Evolutionary conservation across 2,888 invertebrate genomes (phyloP).

Genomic region (Gymnocheta viridis): DNA sequence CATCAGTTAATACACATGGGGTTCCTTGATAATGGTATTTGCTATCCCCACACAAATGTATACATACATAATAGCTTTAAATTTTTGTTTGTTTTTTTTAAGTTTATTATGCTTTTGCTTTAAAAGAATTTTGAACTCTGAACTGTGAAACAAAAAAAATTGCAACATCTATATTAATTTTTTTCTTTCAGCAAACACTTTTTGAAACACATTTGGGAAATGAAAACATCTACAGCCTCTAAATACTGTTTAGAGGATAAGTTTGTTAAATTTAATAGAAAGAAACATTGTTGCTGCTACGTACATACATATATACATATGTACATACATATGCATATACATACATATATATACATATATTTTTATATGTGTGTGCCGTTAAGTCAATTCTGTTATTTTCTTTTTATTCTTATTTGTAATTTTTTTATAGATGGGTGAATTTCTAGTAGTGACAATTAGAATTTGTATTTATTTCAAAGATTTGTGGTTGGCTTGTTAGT

Average conservation of each 20-base stretch:
- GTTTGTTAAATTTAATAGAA: constrained; percentile 9
- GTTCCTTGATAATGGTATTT: too few relatives aligned
- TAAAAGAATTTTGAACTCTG: constrained; percentile 42
- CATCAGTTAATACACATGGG: too few relatives aligned
- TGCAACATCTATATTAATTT: not conserved
- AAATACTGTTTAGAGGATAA: not conserved
- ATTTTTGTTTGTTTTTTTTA: too few relatives aligned
- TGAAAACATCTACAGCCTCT: not conserved
- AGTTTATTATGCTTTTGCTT: not conserved
- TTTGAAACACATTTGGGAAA: not conserved
- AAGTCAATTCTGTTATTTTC: constrained; percentile 2
- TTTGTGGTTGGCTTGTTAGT: constrained; percentile 46
- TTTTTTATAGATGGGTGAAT: not conserved
- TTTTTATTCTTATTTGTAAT: not conserved
- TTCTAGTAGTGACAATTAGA: not conserved
- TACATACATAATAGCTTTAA: too few relatives aligned
- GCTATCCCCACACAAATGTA: too few relatives aligned
- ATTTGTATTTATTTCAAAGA: constrained; percentile 13
- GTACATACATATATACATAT: too few relatives aligned
- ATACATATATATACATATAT: too few relatives aligned
- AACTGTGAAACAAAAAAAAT: not conserved
- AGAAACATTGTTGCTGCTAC: not conserved
- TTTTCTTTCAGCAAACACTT: not conserved
- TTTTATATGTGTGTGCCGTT: too few relatives aligned
- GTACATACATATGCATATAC: too few relatives aligned